Base-by-base conservation (phyloP, 2,797 vertebrate genomes). In the Tapera naevia region DNA sequence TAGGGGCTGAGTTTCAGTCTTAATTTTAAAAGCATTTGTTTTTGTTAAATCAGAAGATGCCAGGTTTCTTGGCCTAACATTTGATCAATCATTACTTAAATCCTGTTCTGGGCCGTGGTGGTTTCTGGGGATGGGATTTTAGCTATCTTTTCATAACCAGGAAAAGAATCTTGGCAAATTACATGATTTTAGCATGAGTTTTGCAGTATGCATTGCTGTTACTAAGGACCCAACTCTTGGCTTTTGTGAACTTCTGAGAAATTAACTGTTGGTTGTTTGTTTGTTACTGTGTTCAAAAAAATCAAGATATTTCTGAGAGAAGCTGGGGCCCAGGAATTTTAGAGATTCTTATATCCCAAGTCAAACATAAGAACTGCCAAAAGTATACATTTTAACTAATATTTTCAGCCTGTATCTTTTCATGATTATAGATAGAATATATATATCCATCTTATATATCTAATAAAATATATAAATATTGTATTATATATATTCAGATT, bases 81-180 rank as follows among this genome's bases (percentile, higher is more conserved):
- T 43, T 90, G 67, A 93, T 89, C 83, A 67, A 5, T 84, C 39
- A 43, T 72, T 25, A 91, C n/a, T 93, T 91, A 86, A 92, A 79
- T 80, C 64, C 61, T 91, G 24, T 94, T 94, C 71, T 80, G 74
- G 57, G 83, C 83, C 80, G 45, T 24, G 5, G 53, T 90, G 94
- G 67, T 30, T 94, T 93, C 53, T 93, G 88, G 88, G 67, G 94
- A 71, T 65, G 35, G 60, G 78, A 93, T 96, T 94, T 82, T 64
- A 73, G 57, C 35, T 96, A 80, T 88, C 78, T 95, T 91, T 91
- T 91, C 73, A 60, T 74, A 81, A 74, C 66, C 62, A 54, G 66
- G 60, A 71, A 86, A 86, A 71, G 23, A 56, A 33, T 51, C 45
- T 61, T 88, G 83, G 67, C 94, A 96, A 94, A 91, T 64, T 70